phyloP scores from a whole-genome alignment of 2,797 vertebrate species.

The Falco peregrinus region DNA sequence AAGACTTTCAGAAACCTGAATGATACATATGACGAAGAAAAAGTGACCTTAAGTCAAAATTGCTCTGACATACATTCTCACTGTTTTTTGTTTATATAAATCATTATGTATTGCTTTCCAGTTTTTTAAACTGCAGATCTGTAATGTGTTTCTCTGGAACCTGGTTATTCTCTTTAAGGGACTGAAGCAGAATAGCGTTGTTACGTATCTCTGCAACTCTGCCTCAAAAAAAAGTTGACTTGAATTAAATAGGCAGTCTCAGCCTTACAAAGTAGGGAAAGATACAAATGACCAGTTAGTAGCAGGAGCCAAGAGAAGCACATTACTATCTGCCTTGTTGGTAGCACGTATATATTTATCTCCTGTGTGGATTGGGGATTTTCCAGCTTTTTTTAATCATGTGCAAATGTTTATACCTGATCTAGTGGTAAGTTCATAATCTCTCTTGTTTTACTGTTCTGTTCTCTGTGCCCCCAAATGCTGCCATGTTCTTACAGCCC shows the following conservation, averaged over 20 bases:
- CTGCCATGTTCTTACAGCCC: neutral
- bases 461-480: neutral
- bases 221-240: neutral
- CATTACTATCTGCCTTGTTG: neutral
- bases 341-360: neutral
- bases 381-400: neutral
- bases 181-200: neutral
- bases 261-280: neutral
- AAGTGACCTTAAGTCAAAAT: neutral
- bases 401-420: neutral
- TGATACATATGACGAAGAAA: neutral
- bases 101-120: neutral
- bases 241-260: neutral
- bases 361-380: neutral
- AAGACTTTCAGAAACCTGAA: neutral
- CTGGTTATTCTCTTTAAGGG: neutral
- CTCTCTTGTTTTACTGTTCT: neutral
- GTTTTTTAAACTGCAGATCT: neutral
- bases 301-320: no score
- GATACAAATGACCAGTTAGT: neutral
- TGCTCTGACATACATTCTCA: neutral
- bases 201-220: neutral
- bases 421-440: neutral
- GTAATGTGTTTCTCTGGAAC: neutral
- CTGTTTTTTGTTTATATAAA: neutral